These are phyloP conservation scores for Dolichotis patagonum DNA, from an alignment of 2,113 vertebrate species.

Conservation along the genomic window DNA sequence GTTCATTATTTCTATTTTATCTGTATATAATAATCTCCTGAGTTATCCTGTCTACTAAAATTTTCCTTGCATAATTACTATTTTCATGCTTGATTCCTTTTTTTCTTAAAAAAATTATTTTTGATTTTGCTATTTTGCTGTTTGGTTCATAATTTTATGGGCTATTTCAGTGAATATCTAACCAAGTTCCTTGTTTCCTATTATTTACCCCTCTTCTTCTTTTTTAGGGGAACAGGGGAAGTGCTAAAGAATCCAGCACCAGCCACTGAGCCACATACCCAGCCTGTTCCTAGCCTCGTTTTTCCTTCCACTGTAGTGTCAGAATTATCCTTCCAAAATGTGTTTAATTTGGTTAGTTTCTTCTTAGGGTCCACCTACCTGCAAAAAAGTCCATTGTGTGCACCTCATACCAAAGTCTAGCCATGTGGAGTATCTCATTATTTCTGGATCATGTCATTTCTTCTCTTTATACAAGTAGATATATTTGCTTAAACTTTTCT, in stretches of 20 bases:
- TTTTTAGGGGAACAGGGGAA: not conserved
- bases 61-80: constrained; percentile 45
- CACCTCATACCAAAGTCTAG: not conserved
- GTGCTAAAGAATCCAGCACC: not conserved
- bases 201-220: not conserved
- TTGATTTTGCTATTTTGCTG: constrained; percentile 35
- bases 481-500: not conserved
- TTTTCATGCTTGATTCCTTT: not conserved
- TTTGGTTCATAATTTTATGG: constrained; percentile 24
- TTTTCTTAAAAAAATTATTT: not conserved
- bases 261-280: not conserved
- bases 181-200: not conserved
- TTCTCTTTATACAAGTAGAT: not conserved
- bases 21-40: not conserved
- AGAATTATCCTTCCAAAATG: constrained; percentile 13
- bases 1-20: constrained; percentile 38
- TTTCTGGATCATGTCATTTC: constrained; percentile 23
- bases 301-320: not conserved
- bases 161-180: constrained; percentile 1
- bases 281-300: not conserved
- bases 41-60: not conserved
- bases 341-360: constrained; percentile 37
- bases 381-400: constrained; percentile 14
- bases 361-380: not conserved
- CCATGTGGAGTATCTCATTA: not conserved